These are phyloP conservation scores for Eupithecia subumbrata DNA, from an alignment of 2,888 invertebrate species.

Conservation along the genomic window DNA sequence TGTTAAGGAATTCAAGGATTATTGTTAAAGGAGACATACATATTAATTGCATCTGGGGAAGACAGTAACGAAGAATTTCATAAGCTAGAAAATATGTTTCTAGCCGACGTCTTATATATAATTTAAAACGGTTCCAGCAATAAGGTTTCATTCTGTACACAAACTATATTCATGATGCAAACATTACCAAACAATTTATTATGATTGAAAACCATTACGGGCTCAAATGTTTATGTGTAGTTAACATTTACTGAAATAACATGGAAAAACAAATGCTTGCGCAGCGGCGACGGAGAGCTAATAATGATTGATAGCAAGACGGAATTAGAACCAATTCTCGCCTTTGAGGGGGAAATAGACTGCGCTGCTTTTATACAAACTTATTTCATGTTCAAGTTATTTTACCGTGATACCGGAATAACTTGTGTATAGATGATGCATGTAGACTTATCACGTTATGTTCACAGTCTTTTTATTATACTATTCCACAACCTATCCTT, in stretches of 20 bases:
- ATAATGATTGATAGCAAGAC: conserved; percentile 76
- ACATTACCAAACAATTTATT: conserved; percentile 32
- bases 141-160: conserved; percentile 16
- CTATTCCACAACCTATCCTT: too few relatives aligned
- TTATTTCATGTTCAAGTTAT: not conserved
- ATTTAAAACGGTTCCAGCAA: not conserved
- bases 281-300: conserved; percentile 54
- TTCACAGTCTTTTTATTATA: too few relatives aligned
- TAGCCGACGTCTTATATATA: not conserved
- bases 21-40: not conserved
- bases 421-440: too few relatives aligned
- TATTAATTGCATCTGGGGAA: not conserved
- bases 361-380: conserved; percentile 1
- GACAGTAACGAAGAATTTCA: not conserved
- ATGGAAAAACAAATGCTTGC: conserved; percentile 51
- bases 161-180: conserved; percentile 21
- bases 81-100: not conserved
- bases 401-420: not conserved
- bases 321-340: conserved; percentile 74
- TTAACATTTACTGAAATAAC: conserved; percentile 42
- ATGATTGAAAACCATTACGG: conserved; percentile 35
- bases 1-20: not conserved
- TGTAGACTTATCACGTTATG: too few relatives aligned
- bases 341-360: conserved; percentile 54
- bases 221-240: conserved; percentile 29